Conservation (phyloP, 64 coral and sea anemone species). For the Pocillopora verrucosa region DNA sequence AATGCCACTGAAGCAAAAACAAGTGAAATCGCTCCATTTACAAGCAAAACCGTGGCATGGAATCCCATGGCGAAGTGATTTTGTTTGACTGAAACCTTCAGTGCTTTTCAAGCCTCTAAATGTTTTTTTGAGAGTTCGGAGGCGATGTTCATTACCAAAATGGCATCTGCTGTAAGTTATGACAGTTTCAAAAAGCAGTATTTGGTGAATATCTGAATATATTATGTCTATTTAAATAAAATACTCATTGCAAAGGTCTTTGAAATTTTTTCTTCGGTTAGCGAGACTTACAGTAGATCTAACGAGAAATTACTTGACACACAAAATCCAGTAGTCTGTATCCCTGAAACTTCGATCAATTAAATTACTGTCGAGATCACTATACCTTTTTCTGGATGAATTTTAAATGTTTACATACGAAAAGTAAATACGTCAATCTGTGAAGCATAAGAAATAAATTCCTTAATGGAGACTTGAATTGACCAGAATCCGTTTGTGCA, state of each 20-base stretch:
- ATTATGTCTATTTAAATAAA: background rate
- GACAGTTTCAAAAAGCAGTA: background rate
- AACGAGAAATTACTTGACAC: no score
- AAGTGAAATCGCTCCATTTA: background rate
- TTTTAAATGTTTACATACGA: no score
- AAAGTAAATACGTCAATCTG: no score
- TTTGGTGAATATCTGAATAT: background rate
- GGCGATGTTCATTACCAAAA: background rate
- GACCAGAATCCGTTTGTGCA: no score
- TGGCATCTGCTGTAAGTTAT: background rate
- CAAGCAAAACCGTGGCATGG: background rate
- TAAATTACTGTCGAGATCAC: no score
- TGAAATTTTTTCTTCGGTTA: background rate
- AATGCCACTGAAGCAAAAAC: background rate
- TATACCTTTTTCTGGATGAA: no score
- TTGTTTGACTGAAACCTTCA: background rate
- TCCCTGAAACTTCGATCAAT: no score
- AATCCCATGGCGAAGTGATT: background rate
- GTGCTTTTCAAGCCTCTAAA: background rate
- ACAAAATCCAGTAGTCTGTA: no score
- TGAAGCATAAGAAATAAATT: no score
- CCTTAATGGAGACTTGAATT: no score
- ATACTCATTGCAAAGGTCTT: background rate
- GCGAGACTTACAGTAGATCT: no score
- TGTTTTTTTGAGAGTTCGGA: background rate